Percentiles rank a stretch among this genome's conserved stretches.
Evolutionary conservation across 2,888 invertebrate species (phyloP).

Genomic region (Drosophila nigritarsus): DNA sequence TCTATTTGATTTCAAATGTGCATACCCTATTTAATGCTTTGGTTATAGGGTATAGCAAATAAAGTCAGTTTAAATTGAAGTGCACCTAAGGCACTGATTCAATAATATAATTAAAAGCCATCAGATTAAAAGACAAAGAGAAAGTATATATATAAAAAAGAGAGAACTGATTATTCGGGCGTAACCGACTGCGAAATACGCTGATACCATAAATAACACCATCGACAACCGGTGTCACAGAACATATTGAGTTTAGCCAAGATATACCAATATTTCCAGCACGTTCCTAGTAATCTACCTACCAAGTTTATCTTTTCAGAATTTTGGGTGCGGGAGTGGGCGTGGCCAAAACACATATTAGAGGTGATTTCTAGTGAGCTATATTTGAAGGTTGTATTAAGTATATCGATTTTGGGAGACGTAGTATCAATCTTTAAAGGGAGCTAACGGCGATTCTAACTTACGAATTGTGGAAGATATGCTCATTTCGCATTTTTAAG

Average conservation of each 20-base stretch:
- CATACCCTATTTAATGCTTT: neutral
- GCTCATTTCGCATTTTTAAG: no score
- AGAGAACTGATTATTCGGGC: no score
- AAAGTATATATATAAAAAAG: neutral
- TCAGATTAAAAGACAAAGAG: neutral
- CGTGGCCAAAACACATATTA: no score
- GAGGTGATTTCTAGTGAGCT: no score
- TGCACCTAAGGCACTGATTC: slow-evolving; percentile 22
- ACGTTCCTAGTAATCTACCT: neutral
- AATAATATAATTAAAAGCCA: slow-evolving; percentile 23
- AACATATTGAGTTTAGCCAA: neutral
- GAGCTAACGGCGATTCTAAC: no score
- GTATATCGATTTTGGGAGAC: no score
- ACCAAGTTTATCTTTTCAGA: neutral
- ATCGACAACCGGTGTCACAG: neutral
- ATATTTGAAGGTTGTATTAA: no score
- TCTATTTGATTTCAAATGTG: no score
- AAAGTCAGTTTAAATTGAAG: slow-evolving; percentile 25
- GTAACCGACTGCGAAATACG: neutral
- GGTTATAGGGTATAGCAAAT: slow-evolving; percentile 1
- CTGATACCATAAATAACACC: neutral
- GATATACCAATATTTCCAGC: neutral
- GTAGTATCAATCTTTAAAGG: no score
- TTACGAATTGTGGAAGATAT: no score
- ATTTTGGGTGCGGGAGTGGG: neutral